Conservation (phyloP, 2,113 vertebrate genomes). For the Nanorana parkeri region DNA sequence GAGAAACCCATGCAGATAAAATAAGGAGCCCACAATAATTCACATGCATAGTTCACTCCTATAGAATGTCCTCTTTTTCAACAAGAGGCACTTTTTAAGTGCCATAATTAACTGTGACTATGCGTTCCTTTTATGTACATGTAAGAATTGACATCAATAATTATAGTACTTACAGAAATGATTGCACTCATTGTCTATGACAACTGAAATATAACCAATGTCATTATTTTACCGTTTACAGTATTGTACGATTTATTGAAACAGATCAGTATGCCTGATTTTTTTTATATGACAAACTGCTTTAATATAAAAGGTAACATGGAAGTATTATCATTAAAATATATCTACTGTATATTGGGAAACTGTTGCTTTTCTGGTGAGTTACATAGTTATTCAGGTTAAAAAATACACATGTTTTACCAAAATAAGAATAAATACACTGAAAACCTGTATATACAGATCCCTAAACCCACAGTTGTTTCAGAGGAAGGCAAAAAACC, state of each 20-base stretch:
- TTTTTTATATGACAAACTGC: too few relatives aligned
- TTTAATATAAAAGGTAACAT: too few relatives aligned
- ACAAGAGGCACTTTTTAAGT: slow-evolving; percentile 2
- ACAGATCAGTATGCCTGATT: not conserved
- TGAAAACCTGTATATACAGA: too few relatives aligned
- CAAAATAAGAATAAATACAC: too few relatives aligned
- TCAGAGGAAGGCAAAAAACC: too few relatives aligned
- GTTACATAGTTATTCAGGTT: too few relatives aligned
- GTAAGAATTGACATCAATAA: slow-evolving; percentile 15
- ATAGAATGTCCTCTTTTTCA: slow-evolving; percentile 2
- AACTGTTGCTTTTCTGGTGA: too few relatives aligned
- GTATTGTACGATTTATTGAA: not conserved
- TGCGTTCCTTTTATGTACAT: slow-evolving; percentile 44
- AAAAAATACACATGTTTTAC: too few relatives aligned
- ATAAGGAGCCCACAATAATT: slow-evolving; percentile 26
- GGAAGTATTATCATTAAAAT: too few relatives aligned
- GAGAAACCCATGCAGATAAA: slow-evolving; percentile 3
- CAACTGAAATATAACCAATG: slow-evolving; percentile 5
- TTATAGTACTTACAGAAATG: not conserved
- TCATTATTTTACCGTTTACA: not conserved
- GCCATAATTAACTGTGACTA: slow-evolving; percentile 44
- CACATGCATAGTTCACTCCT: slow-evolving; percentile 1
- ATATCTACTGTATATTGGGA: too few relatives aligned
- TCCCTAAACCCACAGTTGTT: too few relatives aligned
- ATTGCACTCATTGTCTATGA: slow-evolving; percentile 11